Base-by-base conservation (phyloP, 2,797 vertebrate species). In the Champsocephalus gunnari region DNA sequence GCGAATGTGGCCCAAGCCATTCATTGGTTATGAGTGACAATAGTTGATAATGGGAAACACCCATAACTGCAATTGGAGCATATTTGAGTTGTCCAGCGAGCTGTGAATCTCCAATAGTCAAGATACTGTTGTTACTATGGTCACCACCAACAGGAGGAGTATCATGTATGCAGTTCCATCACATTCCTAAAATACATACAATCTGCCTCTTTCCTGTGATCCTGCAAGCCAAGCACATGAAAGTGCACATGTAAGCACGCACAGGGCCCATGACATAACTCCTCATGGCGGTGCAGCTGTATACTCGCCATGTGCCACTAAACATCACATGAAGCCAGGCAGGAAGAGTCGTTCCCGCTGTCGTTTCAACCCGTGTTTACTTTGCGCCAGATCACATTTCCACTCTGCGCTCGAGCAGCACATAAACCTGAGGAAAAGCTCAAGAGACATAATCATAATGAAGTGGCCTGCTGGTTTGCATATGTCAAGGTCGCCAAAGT, bases 331-430 rank as follows among this genome's bases (percentile, higher is more conserved):
- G 43, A 78, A 87, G 71, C 76, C 67, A 49, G 61, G 45, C 76
- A 69, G 82, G 82, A 82, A 38, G 34, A 38, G 82, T 50, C 5
- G n/a, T 56, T 63, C 71, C 74, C 7, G 60, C 85, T 60, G 85
- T 77, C 13, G 49, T 68, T 86, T 81, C 66, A 58, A 80, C 84
- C 81, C 47, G 57, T 78, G 87, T 91, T 90, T 90, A 84, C 70
- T 77, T 32, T 84, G 77, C 81, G 71, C 87, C 60, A 56, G 55
- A 81, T 91, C 85, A 79, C 69, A 2, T 86, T 89, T 88, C 80
- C 80, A 82, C 68, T 62, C 82, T 66, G 81, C 12, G 71, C 80
- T 75, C 7, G 12, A 60, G 73, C 71, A 9, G 87, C 78, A 62
- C 79, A 79, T 19, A 54, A 80, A 90, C 81, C 80, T 77, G 80